Conservation (phyloP, 2,888 invertebrate species). For the Polydrusus tereticollis region DNA sequence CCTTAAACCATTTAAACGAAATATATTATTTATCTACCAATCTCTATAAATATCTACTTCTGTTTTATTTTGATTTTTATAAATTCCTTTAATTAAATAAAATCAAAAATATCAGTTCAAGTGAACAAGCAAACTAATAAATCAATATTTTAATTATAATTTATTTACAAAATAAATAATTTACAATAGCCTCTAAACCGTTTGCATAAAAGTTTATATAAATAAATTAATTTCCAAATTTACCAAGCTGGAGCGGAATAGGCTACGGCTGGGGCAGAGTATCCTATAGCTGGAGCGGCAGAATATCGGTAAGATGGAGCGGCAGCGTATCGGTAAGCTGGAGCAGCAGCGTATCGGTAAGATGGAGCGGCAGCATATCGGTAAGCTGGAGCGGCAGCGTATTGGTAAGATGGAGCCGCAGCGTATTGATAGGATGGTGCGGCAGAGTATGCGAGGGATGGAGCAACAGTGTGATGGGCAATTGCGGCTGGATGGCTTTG, state of each 20-base stretch:
- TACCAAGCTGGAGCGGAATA: slow-evolving; percentile 35
- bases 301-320: slow-evolving; percentile 4
- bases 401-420: slow-evolving; percentile 1
- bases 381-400: not conserved
- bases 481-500: slow-evolving; percentile 46
- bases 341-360: too few relatives aligned
- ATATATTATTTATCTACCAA: too few relatives aligned
- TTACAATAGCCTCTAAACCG: slow-evolving; percentile 1
- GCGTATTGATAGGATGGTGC: slow-evolving; percentile 50
- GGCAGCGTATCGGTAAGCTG: too few relatives aligned
- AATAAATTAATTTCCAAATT: slow-evolving; percentile 25
- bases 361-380: too few relatives aligned
- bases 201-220: slow-evolving; percentile 19
- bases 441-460: slow-evolving; percentile 51
- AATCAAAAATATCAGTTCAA: too few relatives aligned
- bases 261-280: slow-evolving; percentile 23
- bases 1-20: too few relatives aligned
- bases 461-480: slow-evolving; percentile 50
- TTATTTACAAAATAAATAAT: not conserved
- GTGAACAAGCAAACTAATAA: too few relatives aligned
- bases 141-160: too few relatives aligned
- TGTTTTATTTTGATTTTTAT: too few relatives aligned
- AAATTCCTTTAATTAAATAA: too few relatives aligned
- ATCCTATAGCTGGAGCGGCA: slow-evolving; percentile 21
- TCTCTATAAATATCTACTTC: too few relatives aligned